Evolutionary conservation across 2,888 invertebrate species (phyloP), one percentile per base, ranked within the genome.

Genomic region (Allolobophora icterica): DNA sequence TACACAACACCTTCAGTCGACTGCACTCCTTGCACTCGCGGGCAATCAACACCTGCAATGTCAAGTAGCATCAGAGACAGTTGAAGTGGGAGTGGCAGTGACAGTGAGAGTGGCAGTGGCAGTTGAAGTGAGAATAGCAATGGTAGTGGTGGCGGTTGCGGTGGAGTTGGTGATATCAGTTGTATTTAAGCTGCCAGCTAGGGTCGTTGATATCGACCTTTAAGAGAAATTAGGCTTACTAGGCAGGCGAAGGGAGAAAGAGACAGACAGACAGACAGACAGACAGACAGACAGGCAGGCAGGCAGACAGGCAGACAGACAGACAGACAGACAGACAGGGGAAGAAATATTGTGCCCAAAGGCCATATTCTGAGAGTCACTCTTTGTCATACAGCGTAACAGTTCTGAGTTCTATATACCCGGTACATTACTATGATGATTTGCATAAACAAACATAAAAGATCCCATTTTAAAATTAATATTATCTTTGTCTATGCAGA

Each of bases 1-100:
- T 90, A 58, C 93, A 93, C 89, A 94, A 90, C 21, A 94, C 92
- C 92, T 94, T 94, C 38, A 94, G 92, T 30, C 90, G 58, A 24
- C 42, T 35, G 90, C 93, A 93, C 45, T 93, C 93, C 71, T 92
- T 92, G 92, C 93, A 93, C 45, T 93, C 92, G 1, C 93, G 90
- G 1, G 93, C 92, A 8, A 94, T 93, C 84, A 93, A 92, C 45
- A 92, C 89, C 91, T 91, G 84, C 21, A 40, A 19, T 30, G 15
- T 38, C 52, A 71, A 30, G 71, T n/a, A 71, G 3, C n/a, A 21
- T 13, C 15, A 40, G 17, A 15, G 89, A 19, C 38, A 40, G 19
- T 89, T 1, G 4, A 1, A 19, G 42, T 89, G 2, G 89, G 4
- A 19, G 17, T 45, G 45, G 13, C 6, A 40, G 40, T 40, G 13